Percentiles rank a stretch among this genome's conserved stretches.
Evolutionary conservation across 2,113 vertebrate genomes (phyloP).

Genomic region (Rynchops niger): DNA sequence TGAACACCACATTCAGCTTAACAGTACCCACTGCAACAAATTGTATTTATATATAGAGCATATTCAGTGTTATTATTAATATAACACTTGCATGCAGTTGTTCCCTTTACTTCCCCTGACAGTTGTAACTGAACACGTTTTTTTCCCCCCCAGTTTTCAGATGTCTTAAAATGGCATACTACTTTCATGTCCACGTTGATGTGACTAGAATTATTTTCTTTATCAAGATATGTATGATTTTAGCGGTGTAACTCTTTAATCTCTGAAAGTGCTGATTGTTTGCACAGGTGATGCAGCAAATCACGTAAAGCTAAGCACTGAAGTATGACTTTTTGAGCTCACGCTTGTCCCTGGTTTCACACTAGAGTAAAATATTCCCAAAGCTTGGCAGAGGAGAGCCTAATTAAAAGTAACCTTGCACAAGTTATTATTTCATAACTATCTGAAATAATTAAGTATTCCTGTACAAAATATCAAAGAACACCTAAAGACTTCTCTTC

Average conservation of each 20-base stretch:
- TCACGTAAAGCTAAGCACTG: neutral
- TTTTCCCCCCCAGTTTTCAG: neutral
- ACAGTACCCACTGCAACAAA: neutral
- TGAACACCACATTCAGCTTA: neutral
- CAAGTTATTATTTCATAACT: neutral
- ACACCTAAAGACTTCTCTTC: neutral
- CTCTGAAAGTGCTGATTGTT: neutral
- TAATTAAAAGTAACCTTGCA: conserved; percentile 16
- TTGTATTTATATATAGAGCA: neutral
- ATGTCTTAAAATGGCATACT: neutral
- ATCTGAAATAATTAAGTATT: neutral
- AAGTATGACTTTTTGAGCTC: neutral
- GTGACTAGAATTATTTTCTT: neutral
- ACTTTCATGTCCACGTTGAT: neutral
- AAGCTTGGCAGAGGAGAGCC: neutral
- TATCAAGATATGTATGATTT: neutral
- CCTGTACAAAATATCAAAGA: neutral
- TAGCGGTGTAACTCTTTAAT: neutral
- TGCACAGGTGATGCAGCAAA: neutral
- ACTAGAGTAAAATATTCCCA: neutral
- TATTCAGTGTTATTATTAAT: neutral
- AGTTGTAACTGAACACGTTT: neutral
- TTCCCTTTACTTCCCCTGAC: neutral
- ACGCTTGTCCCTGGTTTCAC: neutral
- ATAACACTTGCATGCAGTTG: neutral